A percentile compares a stretch with the other conserved stretches of the same genome.
phyloP scores from a whole-genome alignment of 2,888 invertebrate species.

The Ischnus inquisitorius region DNA sequence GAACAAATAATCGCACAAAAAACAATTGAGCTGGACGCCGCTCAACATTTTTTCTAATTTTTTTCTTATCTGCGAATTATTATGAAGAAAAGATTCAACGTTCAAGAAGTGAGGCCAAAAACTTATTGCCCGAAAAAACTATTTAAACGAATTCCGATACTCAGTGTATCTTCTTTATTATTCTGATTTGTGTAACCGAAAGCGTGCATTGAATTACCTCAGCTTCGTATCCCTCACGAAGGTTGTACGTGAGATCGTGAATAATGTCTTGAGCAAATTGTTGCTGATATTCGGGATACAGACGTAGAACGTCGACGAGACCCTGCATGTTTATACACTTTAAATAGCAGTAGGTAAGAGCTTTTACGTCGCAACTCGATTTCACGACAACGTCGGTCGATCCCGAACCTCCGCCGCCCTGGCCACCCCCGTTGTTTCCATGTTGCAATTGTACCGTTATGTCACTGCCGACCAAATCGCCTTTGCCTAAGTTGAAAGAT shows the following conservation, averaged over 20 bases:
- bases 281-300: constrained; percentile 98
- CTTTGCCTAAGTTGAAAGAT: constrained; percentile 91
- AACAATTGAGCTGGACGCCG: background rate
- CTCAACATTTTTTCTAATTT: background rate
- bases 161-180: background rate
- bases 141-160: background rate
- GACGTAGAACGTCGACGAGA: constrained; percentile 93
- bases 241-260: constrained; percentile 97
- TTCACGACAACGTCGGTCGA: constrained; percentile 93
- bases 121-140: background rate
- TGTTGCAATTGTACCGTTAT: constrained; percentile 93
- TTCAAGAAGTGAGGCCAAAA: background rate
- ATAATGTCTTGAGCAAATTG: constrained; percentile 97
- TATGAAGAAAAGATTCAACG: no score
- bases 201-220: constrained; percentile 87
- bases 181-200: background rate
- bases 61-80: background rate
- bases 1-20: background rate
- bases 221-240: constrained; percentile 96
- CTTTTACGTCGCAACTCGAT: constrained; percentile 97
- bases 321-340: constrained; percentile 97
- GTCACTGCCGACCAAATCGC: constrained; percentile 97
- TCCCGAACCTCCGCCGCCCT: constrained; percentile 87
- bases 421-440: constrained; percentile 87
- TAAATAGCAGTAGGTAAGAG: constrained; percentile 97